These are phyloP conservation scores for Pristiophorus japonicus DNA, from an alignment of 2,113 vertebrate genomes.

Conservation along the genomic window DNA sequence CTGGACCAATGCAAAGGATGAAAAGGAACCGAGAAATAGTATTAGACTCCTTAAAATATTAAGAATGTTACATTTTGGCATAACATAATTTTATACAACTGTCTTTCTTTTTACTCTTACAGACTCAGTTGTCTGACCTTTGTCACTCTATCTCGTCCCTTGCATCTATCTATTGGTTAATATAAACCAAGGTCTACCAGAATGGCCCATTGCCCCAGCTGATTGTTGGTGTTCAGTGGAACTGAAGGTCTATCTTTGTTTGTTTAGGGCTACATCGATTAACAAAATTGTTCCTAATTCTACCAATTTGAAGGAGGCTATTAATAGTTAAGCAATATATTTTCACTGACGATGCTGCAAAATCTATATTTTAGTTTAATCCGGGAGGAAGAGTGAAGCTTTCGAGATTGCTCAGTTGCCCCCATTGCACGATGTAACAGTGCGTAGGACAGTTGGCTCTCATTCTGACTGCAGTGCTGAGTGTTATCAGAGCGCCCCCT, in stretches of 20 bases:
- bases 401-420: neutral
- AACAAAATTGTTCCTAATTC: neutral
- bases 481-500: conserved; percentile 21
- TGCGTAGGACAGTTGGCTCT: neutral
- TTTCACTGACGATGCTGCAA: neutral
- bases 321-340: no score
- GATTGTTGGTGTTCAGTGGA: neutral
- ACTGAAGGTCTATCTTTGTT: neutral
- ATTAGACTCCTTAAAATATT: neutral
- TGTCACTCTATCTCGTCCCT: neutral
- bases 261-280: neutral
- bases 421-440: neutral
- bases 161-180: neutral
- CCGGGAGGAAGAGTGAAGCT: neutral
- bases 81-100: neutral
- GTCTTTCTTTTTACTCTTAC: neutral
- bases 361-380: neutral
- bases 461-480: neutral
- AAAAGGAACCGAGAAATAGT: neutral
- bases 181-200: neutral
- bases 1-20: neutral
- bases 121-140: neutral
- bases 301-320: neutral
- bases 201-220: neutral
- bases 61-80: neutral